These are phyloP conservation scores for Morelia viridis DNA, from an alignment of 2,797 vertebrate genomes.

Conservation along the genomic window DNA sequence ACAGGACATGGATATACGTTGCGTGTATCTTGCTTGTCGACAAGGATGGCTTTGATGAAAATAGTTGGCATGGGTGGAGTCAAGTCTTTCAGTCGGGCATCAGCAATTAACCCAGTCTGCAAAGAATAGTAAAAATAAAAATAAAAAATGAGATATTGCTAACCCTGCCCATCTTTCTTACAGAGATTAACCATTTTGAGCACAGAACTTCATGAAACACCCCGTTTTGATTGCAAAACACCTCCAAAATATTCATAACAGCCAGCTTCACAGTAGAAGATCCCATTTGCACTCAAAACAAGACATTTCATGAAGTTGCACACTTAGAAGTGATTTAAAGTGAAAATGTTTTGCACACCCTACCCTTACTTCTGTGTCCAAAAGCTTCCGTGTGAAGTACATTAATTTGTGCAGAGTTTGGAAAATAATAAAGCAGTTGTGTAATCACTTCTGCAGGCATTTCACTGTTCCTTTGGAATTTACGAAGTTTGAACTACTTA, in stretches of 20 bases:
- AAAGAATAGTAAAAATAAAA: slow-evolving; percentile 30
- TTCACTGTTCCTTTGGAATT: neutral
- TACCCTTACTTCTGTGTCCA: neutral
- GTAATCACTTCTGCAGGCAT: neutral
- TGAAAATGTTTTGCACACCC: neutral
- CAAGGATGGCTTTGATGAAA: slow-evolving; percentile 86
- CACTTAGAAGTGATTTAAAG: neutral
- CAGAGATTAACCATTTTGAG: neutral
- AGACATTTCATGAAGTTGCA: neutral
- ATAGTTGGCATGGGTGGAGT: slow-evolving; percentile 86
- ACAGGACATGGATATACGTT: slow-evolving; percentile 86
- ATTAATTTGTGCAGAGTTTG: neutral
- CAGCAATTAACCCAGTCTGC: slow-evolving; percentile 83
- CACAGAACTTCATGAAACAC: neutral
- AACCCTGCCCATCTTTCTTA: neutral
- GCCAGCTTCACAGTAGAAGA: neutral
- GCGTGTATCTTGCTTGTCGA: slow-evolving; percentile 83
- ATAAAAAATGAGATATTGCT: neutral
- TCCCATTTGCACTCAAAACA: neutral
- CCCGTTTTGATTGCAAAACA: neutral
- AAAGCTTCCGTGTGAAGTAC: neutral
- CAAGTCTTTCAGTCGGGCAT: slow-evolving; percentile 88
- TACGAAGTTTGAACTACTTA: neutral
- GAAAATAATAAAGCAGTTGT: neutral
- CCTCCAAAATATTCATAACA: neutral